Base-by-base conservation (phyloP, 2,888 invertebrate species). In the Phytoseiulus persimilis region DNA sequence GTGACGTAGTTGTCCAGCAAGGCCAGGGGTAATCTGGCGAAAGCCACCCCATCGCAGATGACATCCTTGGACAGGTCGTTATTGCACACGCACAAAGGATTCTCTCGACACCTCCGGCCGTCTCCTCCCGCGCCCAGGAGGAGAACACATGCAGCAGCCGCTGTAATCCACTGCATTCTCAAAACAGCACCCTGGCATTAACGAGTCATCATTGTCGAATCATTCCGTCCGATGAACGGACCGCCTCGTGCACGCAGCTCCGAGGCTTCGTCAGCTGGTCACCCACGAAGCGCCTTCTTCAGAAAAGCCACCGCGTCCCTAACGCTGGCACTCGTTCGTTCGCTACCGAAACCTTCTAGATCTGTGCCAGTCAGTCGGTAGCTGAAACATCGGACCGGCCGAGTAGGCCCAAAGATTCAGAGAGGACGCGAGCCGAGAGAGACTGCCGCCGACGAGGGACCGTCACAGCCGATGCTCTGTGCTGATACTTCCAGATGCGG, bases 31-130 rank as follows among this genome's bases (percentile, higher is more conserved):
- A 87, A 9, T 31, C 87, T 87, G 32, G 87, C 87, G n/a, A 87
- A 87, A 3, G 39, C 39, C n/a, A 87, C 87, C 23, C 87, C 87
- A 33, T 87, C 87, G 45, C 87, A 87, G 23, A 87, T 87, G n/a
- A 87, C 87, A 87, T 87, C 87, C 87, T 87, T 87, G 28, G 87
- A 87, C 87, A 87, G 39, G 87, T 87, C 87, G 87, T 32, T 87
- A 31, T 87, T 87, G 31, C 87, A 87, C 33, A 87, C 87, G n/a
- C 87, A 87, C 87, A 87, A 31, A 45, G 87, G 87, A 31, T 87
- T 87, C 18, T 33, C 87, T 11, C 45, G 87, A 23, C 87, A 87
- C 32, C 33, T 32, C n/a, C 87, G 87, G 28, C 39, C 32, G 6
- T 87, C 11, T 65, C 65, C 65, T 18, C 65, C 65, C 18, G 65